Base-by-base conservation (phyloP, 2,113 vertebrate genomes). In the human (Homo sapiens) region DNA sequence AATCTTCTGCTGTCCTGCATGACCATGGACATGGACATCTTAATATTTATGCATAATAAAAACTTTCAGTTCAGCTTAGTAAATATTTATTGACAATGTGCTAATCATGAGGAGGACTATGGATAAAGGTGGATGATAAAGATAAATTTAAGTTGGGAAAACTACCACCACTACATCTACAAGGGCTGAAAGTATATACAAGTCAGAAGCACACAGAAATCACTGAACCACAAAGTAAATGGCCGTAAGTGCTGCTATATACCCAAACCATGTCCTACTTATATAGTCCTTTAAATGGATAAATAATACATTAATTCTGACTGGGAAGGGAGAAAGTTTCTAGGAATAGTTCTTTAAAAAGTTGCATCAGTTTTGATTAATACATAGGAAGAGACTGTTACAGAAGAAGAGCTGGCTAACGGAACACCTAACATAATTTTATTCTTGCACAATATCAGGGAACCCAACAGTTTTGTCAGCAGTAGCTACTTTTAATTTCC, bases 401-500 rank as follows among this genome's bases (percentile, higher is more conserved):
- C 90, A 89, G 45, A 20, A 45, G 43, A 45, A 48, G 32, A 90
- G 3, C 38, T 18, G 52, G 35, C 52, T 93, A 70, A 93, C 81
- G 48, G 10, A 87, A 83, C 32, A 8, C 57, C 20, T 35, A 86
- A 1, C 57, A 3, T 14, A 16, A 75, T 52, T 70, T 90, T 73
- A n/a, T 30, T 81, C 50, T 73, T 66, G 2, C 0, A 16, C 17
- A 23, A 0, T 76, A 87, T 66, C 72, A 38, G 25, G 17, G 32
- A 85, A 73, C 3, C 9, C 73, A 75, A 52, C 7, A 38, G 25
- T 68, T 84, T 89, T 45, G 81, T 52, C 2, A 52, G 23, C 66
- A 92, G 32, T 80, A 97, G 8, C 32, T 66, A 64, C 57, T 90
- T 92, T 81, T 70, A 52, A 68, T 85, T 95, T 78, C 20, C 40